These are phyloP conservation scores for Drosophila pseudotalamancana DNA, from an alignment of 2,888 invertebrate species.

Conservation along the genomic window DNA sequence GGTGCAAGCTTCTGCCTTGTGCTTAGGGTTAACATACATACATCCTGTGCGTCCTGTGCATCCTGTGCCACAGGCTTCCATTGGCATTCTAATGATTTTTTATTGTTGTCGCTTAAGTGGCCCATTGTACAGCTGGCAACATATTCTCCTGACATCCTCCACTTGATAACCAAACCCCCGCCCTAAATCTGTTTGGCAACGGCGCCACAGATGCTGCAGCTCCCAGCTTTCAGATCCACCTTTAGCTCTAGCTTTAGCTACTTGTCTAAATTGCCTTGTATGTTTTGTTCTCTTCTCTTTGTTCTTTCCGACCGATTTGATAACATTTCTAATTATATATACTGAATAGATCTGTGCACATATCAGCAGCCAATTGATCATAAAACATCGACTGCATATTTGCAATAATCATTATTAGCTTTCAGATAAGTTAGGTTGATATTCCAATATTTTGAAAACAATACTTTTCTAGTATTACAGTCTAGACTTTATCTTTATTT, in stretches of 20 bases:
- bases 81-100: conserved; percentile 77
- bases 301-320: not conserved
- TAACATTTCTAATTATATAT: conserved; percentile 29
- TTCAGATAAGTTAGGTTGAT: not conserved
- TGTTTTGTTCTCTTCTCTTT: not conserved
- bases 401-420: not conserved
- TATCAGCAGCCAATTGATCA: not conserved
- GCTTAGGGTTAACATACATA: conserved; percentile 22
- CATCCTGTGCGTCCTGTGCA: conserved; percentile 36
- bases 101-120: conserved; percentile 76
- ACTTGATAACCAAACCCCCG: conserved; percentile 15
- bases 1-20: conserved; percentile 12
- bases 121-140: conserved; percentile 76
- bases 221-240: too few relatives aligned
- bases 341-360: not conserved
- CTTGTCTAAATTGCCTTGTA: conserved; percentile 20
- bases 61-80: conserved; percentile 45
- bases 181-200: not conserved
- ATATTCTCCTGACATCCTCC: conserved; percentile 61
- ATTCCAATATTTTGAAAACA: too few relatives aligned
- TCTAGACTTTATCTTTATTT: too few relatives aligned
- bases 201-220: conserved; percentile 11
- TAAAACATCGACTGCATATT: conserved; percentile 1
- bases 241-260: not conserved
- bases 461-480: too few relatives aligned